Conservation (phyloP, 1,140 invertebrate genomes). For the Lineus longissimus region DNA sequence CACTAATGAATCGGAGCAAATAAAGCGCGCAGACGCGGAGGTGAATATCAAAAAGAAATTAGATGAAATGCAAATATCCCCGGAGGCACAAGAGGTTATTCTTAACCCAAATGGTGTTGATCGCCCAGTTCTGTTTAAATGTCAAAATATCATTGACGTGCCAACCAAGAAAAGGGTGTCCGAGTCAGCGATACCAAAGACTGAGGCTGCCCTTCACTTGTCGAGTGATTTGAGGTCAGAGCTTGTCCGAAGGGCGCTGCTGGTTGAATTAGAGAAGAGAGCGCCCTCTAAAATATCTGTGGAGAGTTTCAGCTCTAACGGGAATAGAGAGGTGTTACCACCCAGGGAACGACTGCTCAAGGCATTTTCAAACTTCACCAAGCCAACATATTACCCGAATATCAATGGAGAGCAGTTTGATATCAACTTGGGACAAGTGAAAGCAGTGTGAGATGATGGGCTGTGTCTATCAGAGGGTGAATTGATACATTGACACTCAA, state of each 20-base stretch:
- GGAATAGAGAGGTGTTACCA: constrained; percentile 24
- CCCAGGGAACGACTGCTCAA: constrained; percentile 25
- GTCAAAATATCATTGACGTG: constrained; percentile 42
- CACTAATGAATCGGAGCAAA: constrained; percentile 23
- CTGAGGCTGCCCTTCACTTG: constrained; percentile 38
- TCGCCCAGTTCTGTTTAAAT: constrained; percentile 44
- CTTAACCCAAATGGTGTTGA: constrained; percentile 29
- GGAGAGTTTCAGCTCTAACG: constrained; percentile 16
- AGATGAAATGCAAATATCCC: constrained; percentile 30
- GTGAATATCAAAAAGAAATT: constrained; percentile 27
- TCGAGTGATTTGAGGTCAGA: constrained; percentile 40
- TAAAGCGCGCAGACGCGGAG: constrained; percentile 23
- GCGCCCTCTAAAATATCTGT: constrained; percentile 10
- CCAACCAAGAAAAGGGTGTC: constrained; percentile 41
- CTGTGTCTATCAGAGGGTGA: too few relatives aligned
- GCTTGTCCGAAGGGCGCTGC: constrained; percentile 34
- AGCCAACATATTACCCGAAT: constrained; percentile 28
- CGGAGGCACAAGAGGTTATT: constrained; percentile 27
- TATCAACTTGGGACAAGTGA: constrained; percentile 12
- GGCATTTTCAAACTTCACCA: constrained; percentile 28
- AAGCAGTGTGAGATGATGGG: too few relatives aligned
- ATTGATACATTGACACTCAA: too few relatives aligned
- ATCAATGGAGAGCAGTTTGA: constrained; percentile 30
- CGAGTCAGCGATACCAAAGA: constrained; percentile 25
- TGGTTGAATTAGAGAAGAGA: constrained; percentile 1